Conservation (phyloP, 2,797 vertebrate species). For the Anisognathus igniventris region DNA sequence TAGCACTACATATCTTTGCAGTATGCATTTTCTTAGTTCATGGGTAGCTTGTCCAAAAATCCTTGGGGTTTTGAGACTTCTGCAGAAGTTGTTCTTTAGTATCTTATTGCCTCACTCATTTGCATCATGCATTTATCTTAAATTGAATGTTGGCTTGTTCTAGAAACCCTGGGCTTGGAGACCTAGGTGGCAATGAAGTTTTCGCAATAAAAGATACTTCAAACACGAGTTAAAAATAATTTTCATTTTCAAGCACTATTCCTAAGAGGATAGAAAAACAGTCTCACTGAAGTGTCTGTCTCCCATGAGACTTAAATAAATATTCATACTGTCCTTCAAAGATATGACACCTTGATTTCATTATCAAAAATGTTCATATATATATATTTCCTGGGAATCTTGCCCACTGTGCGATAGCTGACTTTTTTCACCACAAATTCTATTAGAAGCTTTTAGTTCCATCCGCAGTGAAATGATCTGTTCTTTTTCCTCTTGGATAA, state of each 20-base stretch:
- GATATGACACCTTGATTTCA: neutral
- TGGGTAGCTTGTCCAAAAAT: neutral
- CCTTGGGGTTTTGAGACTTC: neutral
- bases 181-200: neutral
- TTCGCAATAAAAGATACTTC: neutral
- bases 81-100: neutral
- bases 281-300: slow-evolving; percentile 3
- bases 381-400: neutral
- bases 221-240: neutral
- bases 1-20: neutral
- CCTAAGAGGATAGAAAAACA: neutral
- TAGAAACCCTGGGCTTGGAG: neutral
- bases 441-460: neutral
- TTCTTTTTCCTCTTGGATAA: neutral
- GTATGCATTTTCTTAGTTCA: neutral
- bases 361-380: neutral
- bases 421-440: neutral
- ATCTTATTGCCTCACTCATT: neutral
- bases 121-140: neutral
- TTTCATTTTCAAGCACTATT: neutral
- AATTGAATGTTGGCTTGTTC: neutral
- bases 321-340: slow-evolving; percentile 39
- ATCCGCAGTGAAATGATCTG: neutral
- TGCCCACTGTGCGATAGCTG: neutral
- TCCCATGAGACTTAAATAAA: neutral